Evolutionary conservation across 1,140 invertebrate genomes (phyloP), one percentile per base, ranked within the genome.

Genomic region (Eulimnadia texana): DNA sequence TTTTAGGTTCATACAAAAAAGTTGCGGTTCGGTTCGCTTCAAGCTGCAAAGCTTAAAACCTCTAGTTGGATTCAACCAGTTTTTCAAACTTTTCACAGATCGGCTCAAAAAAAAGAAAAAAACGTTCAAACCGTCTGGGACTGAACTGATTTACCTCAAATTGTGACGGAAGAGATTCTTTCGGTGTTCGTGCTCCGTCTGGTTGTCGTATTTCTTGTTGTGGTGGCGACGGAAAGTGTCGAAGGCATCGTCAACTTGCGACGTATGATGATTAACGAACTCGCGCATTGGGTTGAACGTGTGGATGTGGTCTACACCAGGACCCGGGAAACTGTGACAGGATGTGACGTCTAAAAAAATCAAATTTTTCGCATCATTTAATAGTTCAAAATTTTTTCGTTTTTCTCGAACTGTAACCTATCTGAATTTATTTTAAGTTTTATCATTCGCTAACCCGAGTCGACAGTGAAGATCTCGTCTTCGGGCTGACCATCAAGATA

Each of bases 261-360:
- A 68, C 50, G 87, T 82, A 33, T 80, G 71, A 65, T 78, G 75
- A 68, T 86, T 80, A 42, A 96, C 77, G 68, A 91, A 96, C 76
- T 97, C 93, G 52, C 79, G 81, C 83, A 97, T 94, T 3, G 93
- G 93, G 76, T 97, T 96, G 70, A 92, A 90, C 1, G 84, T 87
- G 58, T 84, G 83, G 68, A 83, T 75, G 67, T 88, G 84, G 22
- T 78, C 76, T 2, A 77, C 73, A 19, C 92, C 92, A 9, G 92
- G 92, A 2, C 92, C 92, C 0, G 92, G 92, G 71, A 94, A 97
- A 20, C 80, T 78, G 0, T 78, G 74, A 69, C 92, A 96, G 16
- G 79, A 19, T 23, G 23, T 80, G 66, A 84, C 68, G 66, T 80
- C 87, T 89, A 67, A 50, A 73, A 67, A 54, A 27, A 58, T 16